phyloP scores from a whole-genome alignment of 1,140 invertebrate genomes.

The Argopecten irradians region DNA sequence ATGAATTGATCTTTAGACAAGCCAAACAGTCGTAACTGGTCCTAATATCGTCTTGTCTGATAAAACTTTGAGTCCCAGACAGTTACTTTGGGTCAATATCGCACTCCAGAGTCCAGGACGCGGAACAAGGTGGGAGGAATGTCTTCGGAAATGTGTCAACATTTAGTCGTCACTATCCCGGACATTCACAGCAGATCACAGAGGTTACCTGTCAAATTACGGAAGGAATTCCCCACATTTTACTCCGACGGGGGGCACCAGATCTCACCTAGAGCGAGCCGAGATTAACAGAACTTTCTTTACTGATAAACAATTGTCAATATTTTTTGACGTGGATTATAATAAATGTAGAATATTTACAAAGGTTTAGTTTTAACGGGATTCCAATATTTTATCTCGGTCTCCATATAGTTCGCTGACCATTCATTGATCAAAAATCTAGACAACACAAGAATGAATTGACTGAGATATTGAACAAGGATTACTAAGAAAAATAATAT shows the following conservation, averaged over 20 bases:
- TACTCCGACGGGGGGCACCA: neutral
- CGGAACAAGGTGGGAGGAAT: neutral
- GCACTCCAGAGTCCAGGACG: neutral
- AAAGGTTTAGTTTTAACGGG: neutral
- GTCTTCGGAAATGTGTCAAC: neutral
- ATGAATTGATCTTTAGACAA: neutral
- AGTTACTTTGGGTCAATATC: neutral
- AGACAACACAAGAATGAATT: neutral
- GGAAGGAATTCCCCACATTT: neutral
- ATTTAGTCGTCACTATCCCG: neutral
- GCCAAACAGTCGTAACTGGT: neutral
- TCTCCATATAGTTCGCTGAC: neutral
- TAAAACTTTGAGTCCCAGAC: neutral
- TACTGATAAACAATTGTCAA: conserved; percentile 15
- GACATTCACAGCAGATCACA: conserved; percentile 6
- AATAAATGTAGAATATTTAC: neutral
- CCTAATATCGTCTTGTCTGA: neutral
- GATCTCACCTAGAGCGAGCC: neutral
- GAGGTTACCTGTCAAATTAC: neutral
- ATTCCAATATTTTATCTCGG: neutral
- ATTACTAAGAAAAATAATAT: neutral
- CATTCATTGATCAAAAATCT: neutral
- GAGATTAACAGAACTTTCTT: conserved; percentile 9
- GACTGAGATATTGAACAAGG: neutral
- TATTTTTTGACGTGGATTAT: conserved; percentile 12